These are phyloP conservation scores for Amblyornis subalaris DNA, from an alignment of 2,113 vertebrate species.

Conservation along the genomic window DNA sequence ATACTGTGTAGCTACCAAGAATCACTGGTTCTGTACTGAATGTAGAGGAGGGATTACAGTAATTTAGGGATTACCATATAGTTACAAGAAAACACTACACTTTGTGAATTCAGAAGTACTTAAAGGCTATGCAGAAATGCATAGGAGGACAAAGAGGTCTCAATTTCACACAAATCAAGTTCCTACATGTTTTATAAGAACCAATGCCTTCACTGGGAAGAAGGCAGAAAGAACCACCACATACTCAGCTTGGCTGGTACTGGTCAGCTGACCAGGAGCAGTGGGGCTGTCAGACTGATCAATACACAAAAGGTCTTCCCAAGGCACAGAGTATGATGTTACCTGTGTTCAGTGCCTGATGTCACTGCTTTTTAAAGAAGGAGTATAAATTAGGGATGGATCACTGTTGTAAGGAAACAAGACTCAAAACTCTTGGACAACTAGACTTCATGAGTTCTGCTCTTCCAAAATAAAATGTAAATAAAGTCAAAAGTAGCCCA, in stretches of 20 bases:
- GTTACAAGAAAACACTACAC: slow-evolving; percentile 36
- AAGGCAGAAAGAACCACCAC: neutral
- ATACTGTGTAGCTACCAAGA: slow-evolving; percentile 16
- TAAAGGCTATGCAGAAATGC: neutral
- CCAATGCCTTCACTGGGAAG: neutral
- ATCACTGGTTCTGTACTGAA: slow-evolving; percentile 28
- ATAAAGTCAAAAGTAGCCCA: neutral
- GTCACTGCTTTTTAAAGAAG: neutral
- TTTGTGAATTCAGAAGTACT: slow-evolving; percentile 32
- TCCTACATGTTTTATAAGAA: neutral
- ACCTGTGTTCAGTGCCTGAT: neutral
- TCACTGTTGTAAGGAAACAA: neutral
- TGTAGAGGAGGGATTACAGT: slow-evolving; percentile 28
- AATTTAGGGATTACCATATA: slow-evolving; percentile 44
- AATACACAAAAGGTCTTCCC: neutral
- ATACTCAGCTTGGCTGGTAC: accelerated
- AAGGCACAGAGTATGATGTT: neutral
- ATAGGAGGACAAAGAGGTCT: neutral
- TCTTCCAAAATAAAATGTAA: neutral
- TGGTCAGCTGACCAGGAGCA: neutral
- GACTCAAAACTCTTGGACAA: neutral
- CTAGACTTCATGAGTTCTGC: neutral
- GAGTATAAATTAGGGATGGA: neutral
- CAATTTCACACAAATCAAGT: neutral
- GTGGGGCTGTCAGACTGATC: neutral